A percentile compares a stretch with the other conserved stretches of the same genome.
Conservation (phyloP, 1,140 invertebrate genomes). For the Meteorus sp. region DNA sequence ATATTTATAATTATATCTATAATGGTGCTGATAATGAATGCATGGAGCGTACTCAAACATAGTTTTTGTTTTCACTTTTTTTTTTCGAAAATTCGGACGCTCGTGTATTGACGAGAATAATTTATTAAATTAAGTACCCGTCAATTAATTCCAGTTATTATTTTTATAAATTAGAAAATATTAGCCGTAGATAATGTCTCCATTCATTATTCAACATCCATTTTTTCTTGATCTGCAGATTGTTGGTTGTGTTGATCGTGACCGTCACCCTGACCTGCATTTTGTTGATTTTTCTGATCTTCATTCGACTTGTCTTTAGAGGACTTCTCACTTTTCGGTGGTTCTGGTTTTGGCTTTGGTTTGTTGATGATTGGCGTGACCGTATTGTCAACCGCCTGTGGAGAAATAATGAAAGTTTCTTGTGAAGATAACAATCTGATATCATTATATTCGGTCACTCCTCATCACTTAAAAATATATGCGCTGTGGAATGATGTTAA, state of each 20-base stretch:
- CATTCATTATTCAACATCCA: constrained; percentile 56
- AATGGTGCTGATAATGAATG: constrained; percentile 1
- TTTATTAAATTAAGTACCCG: constrained; percentile 31
- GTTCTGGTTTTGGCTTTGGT: constrained; percentile 75
- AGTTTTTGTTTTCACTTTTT: neutral
- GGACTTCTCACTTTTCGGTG: constrained; percentile 53
- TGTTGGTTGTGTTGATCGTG: constrained; percentile 59
- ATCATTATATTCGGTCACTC: neutral
- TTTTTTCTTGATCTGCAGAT: constrained; percentile 58
- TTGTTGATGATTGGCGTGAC: constrained; percentile 80
- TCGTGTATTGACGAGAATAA: constrained; percentile 17
- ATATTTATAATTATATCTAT: no score
- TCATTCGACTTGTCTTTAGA: constrained; percentile 42
- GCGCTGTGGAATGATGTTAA: no score
- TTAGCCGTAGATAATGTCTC: neutral
- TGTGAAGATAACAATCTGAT: no score
- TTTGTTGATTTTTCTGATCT: constrained; percentile 45
- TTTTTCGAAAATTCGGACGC: constrained; percentile 5
- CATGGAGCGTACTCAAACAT: constrained; percentile 3
- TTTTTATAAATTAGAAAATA: constrained; percentile 20
- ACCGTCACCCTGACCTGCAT: constrained; percentile 39
- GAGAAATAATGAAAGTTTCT: constrained; percentile 8
- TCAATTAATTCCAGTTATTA: constrained; percentile 34
- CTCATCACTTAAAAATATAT: no score
- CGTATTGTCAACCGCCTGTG: constrained; percentile 68